Percentiles rank a stretch among this genome's conserved stretches.
Conservation (phyloP, 1,140 invertebrate species). For the Solen grandis region DNA sequence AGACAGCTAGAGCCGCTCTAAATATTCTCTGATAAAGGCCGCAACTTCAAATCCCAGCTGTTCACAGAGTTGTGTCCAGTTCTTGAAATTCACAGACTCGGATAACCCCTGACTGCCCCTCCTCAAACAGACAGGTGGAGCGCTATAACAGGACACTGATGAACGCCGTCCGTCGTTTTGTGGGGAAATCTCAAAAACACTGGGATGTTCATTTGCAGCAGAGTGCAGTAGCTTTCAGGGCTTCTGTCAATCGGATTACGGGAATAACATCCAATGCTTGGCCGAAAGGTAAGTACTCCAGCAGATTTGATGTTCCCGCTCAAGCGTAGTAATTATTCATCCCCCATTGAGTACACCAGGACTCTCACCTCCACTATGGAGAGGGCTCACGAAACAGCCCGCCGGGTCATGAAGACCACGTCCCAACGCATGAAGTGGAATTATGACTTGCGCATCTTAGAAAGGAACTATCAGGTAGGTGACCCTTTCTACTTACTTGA, state of each 20-base stretch:
- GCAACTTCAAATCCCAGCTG: not conserved
- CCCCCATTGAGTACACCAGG: not conserved
- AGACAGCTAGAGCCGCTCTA: no score
- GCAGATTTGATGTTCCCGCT: not conserved
- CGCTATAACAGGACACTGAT: slow-evolving; percentile 19
- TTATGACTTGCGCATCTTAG: slow-evolving; percentile 2
- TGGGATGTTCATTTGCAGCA: slow-evolving; percentile 14
- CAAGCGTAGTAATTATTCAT: not conserved
- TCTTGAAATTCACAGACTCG: not conserved
- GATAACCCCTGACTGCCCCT: slow-evolving; percentile 16
- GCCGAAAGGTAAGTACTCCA: not conserved
- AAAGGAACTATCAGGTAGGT: not conserved
- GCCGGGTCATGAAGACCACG: slow-evolving; percentile 5
- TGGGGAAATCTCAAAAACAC: no score
- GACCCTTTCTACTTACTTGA: slow-evolving; percentile 13
- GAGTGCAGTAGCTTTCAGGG: not conserved
- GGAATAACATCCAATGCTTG: slow-evolving; percentile 6
- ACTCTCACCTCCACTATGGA: not conserved
- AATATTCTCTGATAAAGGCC: not conserved
- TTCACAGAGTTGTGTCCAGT: not conserved
- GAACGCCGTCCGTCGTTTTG: slow-evolving; percentile 18
- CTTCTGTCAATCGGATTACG: not conserved
- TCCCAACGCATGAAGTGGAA: not conserved
- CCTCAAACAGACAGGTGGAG: slow-evolving; percentile 4
- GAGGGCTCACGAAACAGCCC: no score